phyloP scores from a whole-genome alignment of 2,797 vertebrate genomes.

The Antennarius maculatus region DNA sequence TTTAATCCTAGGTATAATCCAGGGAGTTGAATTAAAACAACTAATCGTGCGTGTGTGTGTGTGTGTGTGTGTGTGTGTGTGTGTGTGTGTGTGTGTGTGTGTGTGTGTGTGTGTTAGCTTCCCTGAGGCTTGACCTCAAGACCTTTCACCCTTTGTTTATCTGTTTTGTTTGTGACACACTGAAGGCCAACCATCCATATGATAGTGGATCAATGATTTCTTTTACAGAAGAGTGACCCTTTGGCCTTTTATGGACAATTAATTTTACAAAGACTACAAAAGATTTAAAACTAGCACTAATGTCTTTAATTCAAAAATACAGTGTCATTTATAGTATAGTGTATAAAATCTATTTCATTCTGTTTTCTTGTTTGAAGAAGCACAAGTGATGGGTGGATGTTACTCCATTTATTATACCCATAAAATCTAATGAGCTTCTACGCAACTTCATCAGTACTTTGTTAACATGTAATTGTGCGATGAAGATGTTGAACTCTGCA shows the following conservation, averaged over 20 bases:
- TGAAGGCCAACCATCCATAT: constrained; percentile 31
- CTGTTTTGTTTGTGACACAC: constrained; percentile 39
- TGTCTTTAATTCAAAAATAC: not conserved
- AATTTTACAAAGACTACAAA: constrained; percentile 9
- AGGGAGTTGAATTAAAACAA: constrained; percentile 55
- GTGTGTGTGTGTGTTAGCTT: constrained; percentile 30
- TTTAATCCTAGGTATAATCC: constrained; percentile 68
- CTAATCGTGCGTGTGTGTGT: constrained; percentile 48
- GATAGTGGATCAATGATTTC: constrained; percentile 37
- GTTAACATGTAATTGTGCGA: no score
- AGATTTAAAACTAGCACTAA: not conserved
- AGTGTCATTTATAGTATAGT: not conserved
- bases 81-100: constrained; percentile 18
- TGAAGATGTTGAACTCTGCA: no score
- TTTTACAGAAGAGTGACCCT: not conserved
- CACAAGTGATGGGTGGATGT: no score
- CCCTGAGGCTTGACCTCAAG: constrained; percentile 55
- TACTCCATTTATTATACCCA: no score
- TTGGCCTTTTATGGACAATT: constrained; percentile 7
- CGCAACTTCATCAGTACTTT: no score
- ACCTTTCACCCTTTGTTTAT: constrained; percentile 60
- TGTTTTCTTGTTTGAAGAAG: no score
- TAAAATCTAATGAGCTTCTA: no score
- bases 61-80: constrained; percentile 17
- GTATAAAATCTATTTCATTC: not conserved